These are phyloP conservation scores for Martes martes DNA, from an alignment of 2,113 vertebrate genomes.

Conservation along the genomic window DNA sequence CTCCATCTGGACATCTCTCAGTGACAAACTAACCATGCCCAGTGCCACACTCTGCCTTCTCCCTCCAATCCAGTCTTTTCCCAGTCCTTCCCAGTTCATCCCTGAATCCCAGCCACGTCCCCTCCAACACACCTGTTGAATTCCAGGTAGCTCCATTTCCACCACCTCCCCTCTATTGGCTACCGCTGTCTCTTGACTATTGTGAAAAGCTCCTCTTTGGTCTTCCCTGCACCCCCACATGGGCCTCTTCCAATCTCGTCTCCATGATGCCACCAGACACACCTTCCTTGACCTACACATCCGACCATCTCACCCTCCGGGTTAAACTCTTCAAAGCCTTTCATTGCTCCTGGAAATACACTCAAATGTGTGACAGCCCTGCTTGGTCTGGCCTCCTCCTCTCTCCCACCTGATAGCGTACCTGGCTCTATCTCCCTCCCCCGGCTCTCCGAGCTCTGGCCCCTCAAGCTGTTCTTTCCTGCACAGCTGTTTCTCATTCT, in stretches of 20 bases:
- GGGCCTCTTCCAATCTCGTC: not conserved
- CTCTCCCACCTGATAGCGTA: not conserved
- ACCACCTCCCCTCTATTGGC: not conserved
- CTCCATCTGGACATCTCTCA: not conserved
- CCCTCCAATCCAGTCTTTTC: not conserved
- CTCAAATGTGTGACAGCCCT: rapidly evolving
- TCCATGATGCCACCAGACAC: not conserved
- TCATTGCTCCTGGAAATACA: not conserved
- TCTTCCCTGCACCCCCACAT: not conserved
- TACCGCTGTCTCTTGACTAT: not conserved
- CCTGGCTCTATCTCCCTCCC: not conserved
- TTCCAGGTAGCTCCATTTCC: not conserved
- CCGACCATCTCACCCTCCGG: not conserved
- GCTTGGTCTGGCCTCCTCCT: not conserved
- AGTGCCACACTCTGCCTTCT: not conserved
- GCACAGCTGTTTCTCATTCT: not conserved
- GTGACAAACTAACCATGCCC: not conserved
- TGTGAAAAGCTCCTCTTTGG: not conserved
- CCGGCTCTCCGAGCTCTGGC: not conserved
- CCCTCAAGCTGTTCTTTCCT: not conserved
- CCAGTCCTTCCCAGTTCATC: not conserved
- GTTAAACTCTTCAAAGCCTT: not conserved
- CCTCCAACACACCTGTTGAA: not conserved
- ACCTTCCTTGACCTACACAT: not conserved
- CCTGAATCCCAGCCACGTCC: not conserved